phyloP scores from a whole-genome alignment of 2,797 vertebrate genomes.

The Clarias fuscus region DNA sequence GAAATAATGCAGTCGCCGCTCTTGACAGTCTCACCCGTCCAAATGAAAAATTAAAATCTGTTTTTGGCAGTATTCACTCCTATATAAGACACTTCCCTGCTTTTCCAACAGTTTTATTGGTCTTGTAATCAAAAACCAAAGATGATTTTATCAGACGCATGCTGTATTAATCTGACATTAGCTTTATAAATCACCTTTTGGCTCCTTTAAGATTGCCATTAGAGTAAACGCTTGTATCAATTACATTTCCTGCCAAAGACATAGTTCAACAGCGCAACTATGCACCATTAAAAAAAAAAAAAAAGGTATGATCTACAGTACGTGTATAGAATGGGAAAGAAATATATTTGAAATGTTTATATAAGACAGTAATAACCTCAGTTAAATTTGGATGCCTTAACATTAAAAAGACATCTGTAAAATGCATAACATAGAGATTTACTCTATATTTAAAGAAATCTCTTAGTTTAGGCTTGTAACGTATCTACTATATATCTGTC shows the following conservation, averaged over 20 bases:
- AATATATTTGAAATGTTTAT: not conserved
- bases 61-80: not conserved
- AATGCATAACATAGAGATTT: not conserved
- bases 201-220: constrained; percentile 13
- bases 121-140: constrained; percentile 32
- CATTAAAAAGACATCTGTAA: not conserved
- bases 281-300: not conserved
- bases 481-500: not conserved
- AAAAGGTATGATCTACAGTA: not conserved
- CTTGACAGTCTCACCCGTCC: not conserved
- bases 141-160: constrained; percentile 32
- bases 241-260: constrained; percentile 6
- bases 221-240: constrained; percentile 9
- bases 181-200: constrained; percentile 22
- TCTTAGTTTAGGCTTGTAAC: not conserved
- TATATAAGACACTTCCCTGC: constrained; percentile 1
- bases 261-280: not conserved
- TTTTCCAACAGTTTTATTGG: constrained; percentile 16
- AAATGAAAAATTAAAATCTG: not conserved
- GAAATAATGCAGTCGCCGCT: not conserved
- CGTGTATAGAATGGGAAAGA: not conserved
- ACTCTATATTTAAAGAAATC: not conserved
- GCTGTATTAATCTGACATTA: constrained; percentile 30
- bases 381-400: not conserved
- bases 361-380: not conserved